These are phyloP conservation scores for Lagopus muta DNA, from an alignment of 2,113 vertebrate species.

Conservation along the genomic window DNA sequence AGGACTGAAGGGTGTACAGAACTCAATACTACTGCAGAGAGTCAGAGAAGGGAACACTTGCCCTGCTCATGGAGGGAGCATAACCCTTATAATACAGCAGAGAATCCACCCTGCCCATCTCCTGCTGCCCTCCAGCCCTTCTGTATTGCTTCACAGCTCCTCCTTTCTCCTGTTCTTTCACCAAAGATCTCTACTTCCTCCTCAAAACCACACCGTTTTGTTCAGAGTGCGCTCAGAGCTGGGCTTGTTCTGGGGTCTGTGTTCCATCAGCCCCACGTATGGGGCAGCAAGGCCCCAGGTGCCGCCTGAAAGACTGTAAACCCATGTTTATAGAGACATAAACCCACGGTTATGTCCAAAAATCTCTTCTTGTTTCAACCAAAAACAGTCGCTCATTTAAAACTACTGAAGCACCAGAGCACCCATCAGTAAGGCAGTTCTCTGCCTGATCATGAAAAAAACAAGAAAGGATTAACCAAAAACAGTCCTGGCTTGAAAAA, in stretches of 20 bases:
- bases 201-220: rapidly evolving
- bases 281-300: not conserved
- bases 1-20: not conserved
- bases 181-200: not conserved
- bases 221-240: not conserved
- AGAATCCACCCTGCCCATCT: not conserved
- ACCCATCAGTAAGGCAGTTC: rapidly evolving
- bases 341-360: not conserved
- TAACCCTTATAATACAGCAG: rapidly evolving
- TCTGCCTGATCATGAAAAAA: rapidly evolving
- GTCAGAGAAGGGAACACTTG: not conserved
- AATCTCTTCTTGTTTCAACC: not conserved
- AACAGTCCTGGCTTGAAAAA: not conserved
- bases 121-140: not conserved
- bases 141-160: not conserved
- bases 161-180: not conserved
- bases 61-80: not conserved
- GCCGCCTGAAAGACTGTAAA: not conserved
- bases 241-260: not conserved
- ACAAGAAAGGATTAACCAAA: not conserved
- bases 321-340: rapidly evolving
- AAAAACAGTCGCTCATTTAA: not conserved
- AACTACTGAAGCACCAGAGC: not conserved
- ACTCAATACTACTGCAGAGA: not conserved
- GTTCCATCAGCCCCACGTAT: not conserved